These are phyloP conservation scores for Platycnemis pennipes DNA, from an alignment of 2,888 invertebrate species.

Conservation along the genomic window DNA sequence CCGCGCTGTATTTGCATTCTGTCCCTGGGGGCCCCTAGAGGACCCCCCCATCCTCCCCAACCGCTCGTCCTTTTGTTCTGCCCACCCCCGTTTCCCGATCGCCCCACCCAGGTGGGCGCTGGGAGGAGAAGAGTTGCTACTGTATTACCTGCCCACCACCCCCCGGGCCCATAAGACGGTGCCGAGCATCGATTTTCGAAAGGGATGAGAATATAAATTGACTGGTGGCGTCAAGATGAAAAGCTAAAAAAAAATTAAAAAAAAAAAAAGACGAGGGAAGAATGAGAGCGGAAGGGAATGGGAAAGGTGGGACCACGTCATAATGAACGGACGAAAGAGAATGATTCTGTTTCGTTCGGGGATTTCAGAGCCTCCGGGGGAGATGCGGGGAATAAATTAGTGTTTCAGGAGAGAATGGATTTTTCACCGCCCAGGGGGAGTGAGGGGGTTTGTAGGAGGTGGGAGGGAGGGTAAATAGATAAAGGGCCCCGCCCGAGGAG, in stretches of 20 bases:
- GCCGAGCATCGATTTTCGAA: slow-evolving; percentile 60
- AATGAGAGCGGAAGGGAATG: not conserved
- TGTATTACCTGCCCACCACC: slow-evolving; percentile 2
- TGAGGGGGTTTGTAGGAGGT: not conserved
- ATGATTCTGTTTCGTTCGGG: slow-evolving; percentile 41
- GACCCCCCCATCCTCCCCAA: not conserved
- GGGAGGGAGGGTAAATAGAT: not conserved
- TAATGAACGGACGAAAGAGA: slow-evolving; percentile 61
- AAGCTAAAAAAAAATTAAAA: slow-evolving; percentile 27
- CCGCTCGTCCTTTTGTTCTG: too few relatives aligned
- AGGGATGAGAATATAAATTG: slow-evolving; percentile 60
- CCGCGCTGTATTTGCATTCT: slow-evolving; percentile 48
- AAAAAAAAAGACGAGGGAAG: not conserved
- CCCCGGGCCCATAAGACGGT: slow-evolving; percentile 15
- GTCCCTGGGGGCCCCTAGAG: slow-evolving; percentile 12
- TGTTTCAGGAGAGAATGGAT: slow-evolving; percentile 45
- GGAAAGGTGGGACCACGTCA: slow-evolving; percentile 6
- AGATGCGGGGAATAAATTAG: slow-evolving; percentile 55
- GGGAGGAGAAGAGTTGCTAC: not conserved
- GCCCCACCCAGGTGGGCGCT: not conserved
- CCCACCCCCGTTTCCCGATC: not conserved
- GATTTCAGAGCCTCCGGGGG: slow-evolving; percentile 6
- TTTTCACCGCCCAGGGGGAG: not conserved
- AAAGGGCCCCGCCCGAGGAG: not conserved
- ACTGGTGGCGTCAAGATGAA: slow-evolving; percentile 64